These are phyloP conservation scores for Megatriorchis doriae DNA, from an alignment of 2,113 vertebrate species.

Conservation along the genomic window DNA sequence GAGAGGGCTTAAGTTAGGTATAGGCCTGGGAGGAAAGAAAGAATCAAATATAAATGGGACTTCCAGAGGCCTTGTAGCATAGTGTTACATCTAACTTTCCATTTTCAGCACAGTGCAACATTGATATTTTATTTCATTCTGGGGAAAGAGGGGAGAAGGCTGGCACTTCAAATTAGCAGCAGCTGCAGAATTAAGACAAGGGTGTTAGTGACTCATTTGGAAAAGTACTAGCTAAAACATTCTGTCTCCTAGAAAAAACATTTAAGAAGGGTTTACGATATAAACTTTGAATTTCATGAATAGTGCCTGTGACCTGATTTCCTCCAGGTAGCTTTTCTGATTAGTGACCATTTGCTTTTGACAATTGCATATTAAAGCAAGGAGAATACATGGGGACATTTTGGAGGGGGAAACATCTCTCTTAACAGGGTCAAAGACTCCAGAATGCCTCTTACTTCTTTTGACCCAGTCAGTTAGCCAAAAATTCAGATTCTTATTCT, in stretches of 20 bases:
- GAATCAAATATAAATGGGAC: not conserved
- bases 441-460: not conserved
- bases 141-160: conserved; percentile 50
- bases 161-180: conserved; percentile 63
- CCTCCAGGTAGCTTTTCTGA: not conserved
- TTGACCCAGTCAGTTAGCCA: not conserved
- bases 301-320: conserved; percentile 1
- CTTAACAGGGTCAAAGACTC: not conserved
- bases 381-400: not conserved
- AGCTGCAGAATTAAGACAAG: conserved; percentile 66
- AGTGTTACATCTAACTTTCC: conserved; percentile 53
- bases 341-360: conserved; percentile 3
- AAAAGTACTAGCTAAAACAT: conserved; percentile 66
- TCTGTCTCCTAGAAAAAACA: conserved; percentile 57
- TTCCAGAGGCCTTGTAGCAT: conserved; percentile 8
- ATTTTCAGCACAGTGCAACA: conserved; percentile 57
- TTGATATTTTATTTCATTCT: conserved; percentile 62
- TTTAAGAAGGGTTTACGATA: conserved; percentile 32
- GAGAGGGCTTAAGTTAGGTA: not conserved
- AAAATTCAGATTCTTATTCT: not conserved
- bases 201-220: conserved; percentile 67
- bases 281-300: conserved; percentile 28
- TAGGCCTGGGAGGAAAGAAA: not conserved
- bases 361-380: not conserved
- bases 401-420: not conserved